Conservation (phyloP, 2,888 invertebrate species). For the Brachylomia viminalis region DNA sequence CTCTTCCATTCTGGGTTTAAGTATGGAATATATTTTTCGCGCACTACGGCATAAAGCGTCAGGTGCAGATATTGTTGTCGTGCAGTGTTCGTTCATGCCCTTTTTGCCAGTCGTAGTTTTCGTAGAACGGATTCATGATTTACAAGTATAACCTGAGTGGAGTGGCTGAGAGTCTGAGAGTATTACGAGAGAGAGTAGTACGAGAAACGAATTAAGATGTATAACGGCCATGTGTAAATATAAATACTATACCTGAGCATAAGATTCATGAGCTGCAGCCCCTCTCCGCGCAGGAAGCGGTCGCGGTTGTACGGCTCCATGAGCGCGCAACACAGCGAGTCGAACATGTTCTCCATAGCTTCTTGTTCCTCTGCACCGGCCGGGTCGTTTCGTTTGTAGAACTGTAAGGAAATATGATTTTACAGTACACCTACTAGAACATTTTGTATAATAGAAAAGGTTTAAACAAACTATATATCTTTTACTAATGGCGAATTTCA, state of each 20-base stretch:
- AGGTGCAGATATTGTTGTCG: neutral
- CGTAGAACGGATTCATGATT: too few relatives aligned
- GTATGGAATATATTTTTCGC: too few relatives aligned
- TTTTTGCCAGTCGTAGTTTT: neutral
- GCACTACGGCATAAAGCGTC: neutral
- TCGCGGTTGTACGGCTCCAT: slow-evolving; percentile 97
- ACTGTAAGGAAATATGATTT: slow-evolving; percentile 83
- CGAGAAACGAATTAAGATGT: neutral
- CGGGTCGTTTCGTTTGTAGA: slow-evolving; percentile 98
- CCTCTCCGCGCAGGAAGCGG: slow-evolving; percentile 98
- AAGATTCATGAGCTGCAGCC: slow-evolving; percentile 99
- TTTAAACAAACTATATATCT: neutral
- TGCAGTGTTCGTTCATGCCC: neutral
- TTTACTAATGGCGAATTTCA: too few relatives aligned
- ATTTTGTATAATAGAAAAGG: neutral
- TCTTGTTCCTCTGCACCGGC: slow-evolving; percentile 97
- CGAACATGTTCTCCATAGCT: slow-evolving; percentile 99
- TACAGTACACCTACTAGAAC: neutral
- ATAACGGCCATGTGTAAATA: neutral
- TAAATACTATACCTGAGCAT: slow-evolving; percentile 94
- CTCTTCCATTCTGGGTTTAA: neutral
- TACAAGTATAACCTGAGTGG: neutral
- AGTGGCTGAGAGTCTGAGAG: neutral
- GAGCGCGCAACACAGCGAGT: slow-evolving; percentile 97
- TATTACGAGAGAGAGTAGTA: neutral